Conservation (phyloP, 2,888 invertebrate genomes). For the Anthoptus insignis region DNA sequence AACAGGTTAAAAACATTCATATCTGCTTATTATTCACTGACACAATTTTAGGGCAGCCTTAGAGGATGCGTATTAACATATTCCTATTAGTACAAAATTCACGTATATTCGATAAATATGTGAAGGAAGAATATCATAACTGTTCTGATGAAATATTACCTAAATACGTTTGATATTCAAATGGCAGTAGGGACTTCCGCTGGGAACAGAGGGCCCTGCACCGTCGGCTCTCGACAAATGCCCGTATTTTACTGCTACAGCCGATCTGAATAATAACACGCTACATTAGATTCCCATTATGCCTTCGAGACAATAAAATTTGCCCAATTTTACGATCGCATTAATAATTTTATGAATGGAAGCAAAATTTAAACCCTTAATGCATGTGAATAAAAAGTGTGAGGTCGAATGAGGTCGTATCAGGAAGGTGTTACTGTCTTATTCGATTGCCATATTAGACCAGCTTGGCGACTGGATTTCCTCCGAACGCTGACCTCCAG, state of each 20-base stretch:
- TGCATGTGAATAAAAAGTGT: slow-evolving; percentile 77
- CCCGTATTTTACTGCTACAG: slow-evolving; percentile 84
- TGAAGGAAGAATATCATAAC: slow-evolving; percentile 85
- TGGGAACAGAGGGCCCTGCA: slow-evolving; percentile 66
- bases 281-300: slow-evolving; percentile 87
- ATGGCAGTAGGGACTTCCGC: slow-evolving; percentile 81
- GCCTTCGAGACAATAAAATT: slow-evolving; percentile 86
- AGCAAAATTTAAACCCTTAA: slow-evolving; percentile 81
- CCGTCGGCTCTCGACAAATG: slow-evolving; percentile 67
- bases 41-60: slow-evolving; percentile 27
- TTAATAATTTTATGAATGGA: slow-evolving; percentile 87
- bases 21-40: slow-evolving; percentile 31
- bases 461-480: too few species aligned
- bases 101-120: slow-evolving; percentile 68
- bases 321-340: slow-evolving; percentile 86
- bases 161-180: slow-evolving; percentile 84
- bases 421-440: slow-evolving; percentile 71
- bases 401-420: slow-evolving; percentile 72
- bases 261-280: slow-evolving; percentile 87
- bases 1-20: slow-evolving; percentile 33
- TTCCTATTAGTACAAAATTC: slow-evolving; percentile 68
- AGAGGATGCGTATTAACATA: slow-evolving; percentile 57
- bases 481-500: too few species aligned
- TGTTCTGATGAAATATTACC: slow-evolving; percentile 82
- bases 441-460: too few species aligned